Evolutionary conservation across 2,888 invertebrate species (phyloP), one percentile per base, ranked within the genome.

Genomic region (Lobophora halterata): DNA sequence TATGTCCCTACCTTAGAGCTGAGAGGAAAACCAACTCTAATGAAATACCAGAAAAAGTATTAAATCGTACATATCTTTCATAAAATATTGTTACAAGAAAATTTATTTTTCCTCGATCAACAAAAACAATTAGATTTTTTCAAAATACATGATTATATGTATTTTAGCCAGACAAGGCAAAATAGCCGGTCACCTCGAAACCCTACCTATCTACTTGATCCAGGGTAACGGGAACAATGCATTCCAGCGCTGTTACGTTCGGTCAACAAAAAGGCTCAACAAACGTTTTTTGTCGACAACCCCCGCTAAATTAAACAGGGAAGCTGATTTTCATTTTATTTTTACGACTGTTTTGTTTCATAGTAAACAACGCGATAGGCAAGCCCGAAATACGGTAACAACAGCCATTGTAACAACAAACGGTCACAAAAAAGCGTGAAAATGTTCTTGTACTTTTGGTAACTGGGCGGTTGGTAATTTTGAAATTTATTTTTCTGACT

Each of bases 221-320:
- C 58, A 54, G 59, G 71, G 64, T 75, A 78, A 73, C 75, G 71
- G 72, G 72, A 71, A 86, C 83, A 85, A 83, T 82, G 81, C 82
- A 82, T 85, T 80, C 79, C 79, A 60, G 59, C 64, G 70, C 70
- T 72, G 79, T 79, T 74, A 75, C 72, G 75, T 77, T 69, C 64
- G 73, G 71, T 68, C 75, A 75, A 78, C 79, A 82, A 83, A 85
- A 83, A 79, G 69, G 66, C 67, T 69, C 68, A 72, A 68, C 75
- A 66, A 69, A 66, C 72, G 71, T 74, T 85, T 83, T 82, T 85
- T 83, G 81, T 74, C 69, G 67, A 75, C 77, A 72, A 64, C 73
- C 75, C 73, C 71, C 74, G 81, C 81, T 79, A 86, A 86, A 85
- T 86, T 83, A 83, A 83, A 85, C 81, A 79, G 72, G 73, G 74